Percentiles rank a stretch among this genome's conserved stretches.
Evolutionary conservation across 2,797 vertebrate genomes (phyloP).

Genomic region (Lutjanus campechanus): DNA sequence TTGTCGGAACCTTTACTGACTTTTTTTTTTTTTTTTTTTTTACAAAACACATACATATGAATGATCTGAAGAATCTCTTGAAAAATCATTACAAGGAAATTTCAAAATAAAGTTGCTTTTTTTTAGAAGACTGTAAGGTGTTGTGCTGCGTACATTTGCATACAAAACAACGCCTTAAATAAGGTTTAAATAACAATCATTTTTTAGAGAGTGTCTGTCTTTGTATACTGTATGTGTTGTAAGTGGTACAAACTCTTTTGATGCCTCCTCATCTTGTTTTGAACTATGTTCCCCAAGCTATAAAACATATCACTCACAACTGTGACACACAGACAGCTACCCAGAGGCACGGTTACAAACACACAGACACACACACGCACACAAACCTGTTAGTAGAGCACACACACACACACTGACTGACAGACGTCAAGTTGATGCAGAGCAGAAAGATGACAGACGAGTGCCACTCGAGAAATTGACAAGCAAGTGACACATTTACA

Average conservation of each 20-base stretch:
- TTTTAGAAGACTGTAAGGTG: background rate
- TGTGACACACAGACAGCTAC: constrained; percentile 36
- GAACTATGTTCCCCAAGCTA: constrained; percentile 8
- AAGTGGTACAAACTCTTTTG: constrained; percentile 10
- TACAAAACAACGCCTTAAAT: constrained; percentile 6
- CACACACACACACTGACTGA: constrained; percentile 43
- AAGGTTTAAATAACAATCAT: background rate
- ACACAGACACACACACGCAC: constrained; percentile 2
- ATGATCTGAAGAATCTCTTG: background rate
- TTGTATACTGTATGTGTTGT: background rate
- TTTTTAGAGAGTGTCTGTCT: background rate
- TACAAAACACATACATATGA: background rate
- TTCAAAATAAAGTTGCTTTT: background rate
- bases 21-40: too few relatives aligned
- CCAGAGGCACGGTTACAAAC: constrained; percentile 6
- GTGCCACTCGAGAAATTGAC: constrained; percentile 61
- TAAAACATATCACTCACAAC: constrained; percentile 39
- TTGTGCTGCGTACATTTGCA: background rate
- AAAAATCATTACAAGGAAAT: background rate
- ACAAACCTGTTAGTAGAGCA: constrained; percentile 12
- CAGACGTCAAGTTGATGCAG: constrained; percentile 60
- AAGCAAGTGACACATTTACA: constrained; percentile 62
- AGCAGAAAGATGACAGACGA: constrained; percentile 59
- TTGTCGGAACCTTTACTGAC: background rate
- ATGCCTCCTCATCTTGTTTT: constrained; percentile 1